Percentiles rank a stretch among this genome's conserved stretches.
These are phyloP conservation scores for Daboia siamensis DNA, from an alignment of 2,113 vertebrate species.

Conservation along the genomic window DNA sequence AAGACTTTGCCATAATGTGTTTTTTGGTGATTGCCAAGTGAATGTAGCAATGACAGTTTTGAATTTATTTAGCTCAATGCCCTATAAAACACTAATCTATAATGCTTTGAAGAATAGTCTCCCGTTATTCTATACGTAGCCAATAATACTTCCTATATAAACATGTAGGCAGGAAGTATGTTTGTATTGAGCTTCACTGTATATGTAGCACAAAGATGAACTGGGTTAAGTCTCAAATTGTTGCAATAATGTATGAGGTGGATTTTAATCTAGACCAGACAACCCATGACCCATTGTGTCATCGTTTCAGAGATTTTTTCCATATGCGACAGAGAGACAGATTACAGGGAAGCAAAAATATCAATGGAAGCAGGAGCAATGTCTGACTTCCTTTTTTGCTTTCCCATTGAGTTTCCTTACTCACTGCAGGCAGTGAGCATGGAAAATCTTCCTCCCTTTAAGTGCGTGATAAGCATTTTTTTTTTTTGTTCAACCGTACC, in stretches of 20 bases:
- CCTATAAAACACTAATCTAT: conserved; percentile 15
- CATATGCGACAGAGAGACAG: neutral
- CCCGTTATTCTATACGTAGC: neutral
- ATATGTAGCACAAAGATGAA: neutral
- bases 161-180: neutral
- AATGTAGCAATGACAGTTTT: conserved; percentile 29
- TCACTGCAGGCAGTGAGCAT: neutral
- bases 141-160: neutral
- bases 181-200: neutral
- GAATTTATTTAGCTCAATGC: neutral
- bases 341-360: neutral
- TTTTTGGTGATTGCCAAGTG: conserved; percentile 24
- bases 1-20: neutral
- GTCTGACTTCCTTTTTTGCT: neutral
- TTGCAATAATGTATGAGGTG: neutral
- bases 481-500: neutral
- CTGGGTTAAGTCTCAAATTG: neutral
- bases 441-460: neutral
- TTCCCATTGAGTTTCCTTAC: neutral
- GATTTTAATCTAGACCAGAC: neutral
- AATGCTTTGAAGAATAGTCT: neutral
- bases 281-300: neutral
- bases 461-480: neutral
- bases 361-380: neutral
- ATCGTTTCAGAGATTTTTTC: neutral